These are phyloP conservation scores for Lophius piscatorius DNA, from an alignment of 2,113 vertebrate species.

Conservation along the genomic window DNA sequence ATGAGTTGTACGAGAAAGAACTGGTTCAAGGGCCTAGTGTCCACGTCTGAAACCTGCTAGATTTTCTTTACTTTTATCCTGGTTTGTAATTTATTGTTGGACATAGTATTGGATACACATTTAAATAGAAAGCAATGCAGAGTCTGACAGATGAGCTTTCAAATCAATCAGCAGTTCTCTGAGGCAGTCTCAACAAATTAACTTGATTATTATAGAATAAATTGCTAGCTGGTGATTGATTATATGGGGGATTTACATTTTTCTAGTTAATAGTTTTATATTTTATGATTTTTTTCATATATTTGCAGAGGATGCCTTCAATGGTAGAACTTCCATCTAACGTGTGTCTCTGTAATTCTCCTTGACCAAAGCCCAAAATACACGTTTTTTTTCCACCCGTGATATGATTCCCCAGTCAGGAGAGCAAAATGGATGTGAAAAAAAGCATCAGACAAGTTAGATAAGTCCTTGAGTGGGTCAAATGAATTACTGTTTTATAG, in stretches of 20 bases:
- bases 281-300: background rate
- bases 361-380: conserved; percentile 37
- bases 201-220: background rate
- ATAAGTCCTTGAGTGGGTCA: conserved; percentile 35
- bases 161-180: too few relatives aligned
- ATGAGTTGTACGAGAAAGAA: too few relatives aligned
- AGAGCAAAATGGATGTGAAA: conserved; percentile 15
- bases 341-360: conserved; percentile 23
- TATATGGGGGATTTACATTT: background rate
- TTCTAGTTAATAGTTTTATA: background rate
- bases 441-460: too few relatives aligned
- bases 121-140: too few relatives aligned
- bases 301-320: background rate
- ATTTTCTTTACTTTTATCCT: too few relatives aligned
- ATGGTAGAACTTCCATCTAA: background rate
- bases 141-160: too few relatives aligned
- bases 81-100: too few relatives aligned
- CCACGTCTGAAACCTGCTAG: too few relatives aligned
- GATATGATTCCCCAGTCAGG: conserved; percentile 32
- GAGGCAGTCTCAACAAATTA: background rate
- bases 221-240: background rate
- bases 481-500: background rate
- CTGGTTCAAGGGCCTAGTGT: too few relatives aligned
- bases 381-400: conserved; percentile 18
- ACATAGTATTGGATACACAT: too few relatives aligned